Evolutionary conservation across 2,113 vertebrate species (phyloP).

Genomic region (Tricholaema leucomelas): DNA sequence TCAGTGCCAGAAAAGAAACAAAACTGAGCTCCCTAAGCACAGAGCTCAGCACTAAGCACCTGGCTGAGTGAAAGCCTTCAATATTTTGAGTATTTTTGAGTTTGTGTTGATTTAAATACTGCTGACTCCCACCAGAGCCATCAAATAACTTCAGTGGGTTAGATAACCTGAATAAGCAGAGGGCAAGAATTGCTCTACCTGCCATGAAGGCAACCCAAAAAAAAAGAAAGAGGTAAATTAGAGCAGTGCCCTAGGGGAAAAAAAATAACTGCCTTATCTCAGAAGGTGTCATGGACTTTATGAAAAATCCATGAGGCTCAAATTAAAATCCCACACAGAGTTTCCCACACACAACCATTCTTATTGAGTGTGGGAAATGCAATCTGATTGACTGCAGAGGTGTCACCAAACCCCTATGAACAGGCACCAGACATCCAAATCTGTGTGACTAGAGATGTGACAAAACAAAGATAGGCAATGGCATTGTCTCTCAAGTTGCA

Average conservation of each 20-base stretch:
- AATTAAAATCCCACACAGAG: not conserved
- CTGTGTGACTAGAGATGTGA: not conserved
- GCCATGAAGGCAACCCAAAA: not conserved
- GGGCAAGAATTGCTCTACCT: conserved; percentile 19
- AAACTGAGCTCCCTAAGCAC: not conserved
- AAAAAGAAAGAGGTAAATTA: not conserved
- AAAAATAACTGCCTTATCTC: not conserved
- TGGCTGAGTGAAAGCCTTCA: not conserved
- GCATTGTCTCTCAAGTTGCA: not conserved
- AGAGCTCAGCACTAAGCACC: not conserved
- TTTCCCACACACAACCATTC: not conserved
- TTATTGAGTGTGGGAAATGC: not conserved
- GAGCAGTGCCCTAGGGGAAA: conserved; percentile 1
- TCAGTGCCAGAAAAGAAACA: not conserved
- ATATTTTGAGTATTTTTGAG: not conserved
- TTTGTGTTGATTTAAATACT: not conserved
- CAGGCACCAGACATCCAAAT: not conserved
- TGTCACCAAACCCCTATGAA: not conserved
- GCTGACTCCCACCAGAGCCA: not conserved
- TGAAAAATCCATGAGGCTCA: not conserved
- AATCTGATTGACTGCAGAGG: not conserved
- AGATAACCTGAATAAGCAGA: not conserved
- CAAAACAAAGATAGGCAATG: not conserved
- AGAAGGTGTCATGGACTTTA: not conserved
- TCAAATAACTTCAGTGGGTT: not conserved